phyloP scores from a whole-genome alignment of 2,888 invertebrate species.

The Eubasilissa splendida region DNA sequence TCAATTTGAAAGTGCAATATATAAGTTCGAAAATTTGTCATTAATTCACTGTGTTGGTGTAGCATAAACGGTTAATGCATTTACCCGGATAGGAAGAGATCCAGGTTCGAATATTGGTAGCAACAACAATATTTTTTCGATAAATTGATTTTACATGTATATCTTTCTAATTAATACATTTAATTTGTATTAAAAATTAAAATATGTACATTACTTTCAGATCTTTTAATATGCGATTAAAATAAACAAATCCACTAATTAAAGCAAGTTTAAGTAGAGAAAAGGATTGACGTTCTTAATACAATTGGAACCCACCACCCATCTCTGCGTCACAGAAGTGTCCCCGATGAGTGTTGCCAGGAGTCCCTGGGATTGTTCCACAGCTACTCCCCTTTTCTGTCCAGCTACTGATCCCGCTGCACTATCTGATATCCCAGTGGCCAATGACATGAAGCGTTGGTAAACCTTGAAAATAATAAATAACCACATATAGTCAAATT shows the following conservation, averaged over 20 bases:
- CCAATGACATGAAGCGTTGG: conserved; percentile 89
- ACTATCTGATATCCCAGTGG: conserved; percentile 94
- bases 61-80: too few relatives aligned
- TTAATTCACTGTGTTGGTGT: too few relatives aligned
- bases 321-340: conserved; percentile 97
- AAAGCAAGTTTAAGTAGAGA: not conserved
- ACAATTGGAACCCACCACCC: conserved; percentile 82
- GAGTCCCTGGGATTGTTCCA: conserved; percentile 93
- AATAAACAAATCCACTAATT: not conserved
- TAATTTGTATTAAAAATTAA: too few relatives aligned
- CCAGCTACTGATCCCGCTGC: conserved; percentile 97
- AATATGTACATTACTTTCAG: too few relatives aligned
- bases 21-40: too few relatives aligned
- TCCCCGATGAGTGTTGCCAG: conserved; percentile 96
- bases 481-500: too few relatives aligned
- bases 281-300: not conserved
- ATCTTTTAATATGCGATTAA: not conserved
- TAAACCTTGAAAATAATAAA: conserved; percentile 69
- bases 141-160: too few relatives aligned
- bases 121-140: too few relatives aligned
- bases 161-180: too few relatives aligned
- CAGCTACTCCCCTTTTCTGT: conserved; percentile 94
- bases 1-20: too few relatives aligned
- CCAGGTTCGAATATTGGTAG: too few relatives aligned
- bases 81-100: too few relatives aligned